Conservation (phyloP, 2,113 vertebrate species). For the Motacilla alba region DNA sequence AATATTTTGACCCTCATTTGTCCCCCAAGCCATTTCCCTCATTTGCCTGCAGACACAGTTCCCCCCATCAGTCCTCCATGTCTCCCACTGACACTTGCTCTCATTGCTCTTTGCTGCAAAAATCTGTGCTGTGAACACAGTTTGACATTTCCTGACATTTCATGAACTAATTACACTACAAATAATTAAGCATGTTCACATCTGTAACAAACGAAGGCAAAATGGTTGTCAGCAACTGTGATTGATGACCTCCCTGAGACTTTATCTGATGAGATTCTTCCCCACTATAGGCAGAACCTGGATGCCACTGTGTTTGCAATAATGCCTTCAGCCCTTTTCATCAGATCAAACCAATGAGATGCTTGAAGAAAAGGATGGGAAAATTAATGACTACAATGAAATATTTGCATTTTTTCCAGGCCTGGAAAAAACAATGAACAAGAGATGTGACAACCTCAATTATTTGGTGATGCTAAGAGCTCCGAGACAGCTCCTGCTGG, state of each 20-base stretch:
- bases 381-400: conserved; percentile 98
- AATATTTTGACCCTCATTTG: conserved; percentile 72
- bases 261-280: conserved; percentile 86
- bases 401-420: conserved; percentile 94
- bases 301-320: conserved; percentile 81
- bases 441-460: conserved; percentile 98
- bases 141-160: conserved; percentile 87
- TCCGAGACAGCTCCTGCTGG: conserved; percentile 89
- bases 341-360: conserved; percentile 87
- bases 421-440: conserved; percentile 86
- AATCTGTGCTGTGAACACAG: conserved; percentile 78
- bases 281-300: conserved; percentile 71
- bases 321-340: conserved; percentile 84
- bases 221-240: conserved; percentile 82
- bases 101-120: conserved; percentile 69
- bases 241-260: conserved; percentile 87
- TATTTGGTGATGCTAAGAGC: conserved; percentile 95
- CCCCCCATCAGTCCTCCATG: conserved; percentile 64
- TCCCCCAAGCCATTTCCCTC: conserved; percentile 58
- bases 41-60: conserved; percentile 64
- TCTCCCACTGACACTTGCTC: conserved; percentile 79
- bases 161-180: conserved; percentile 90
- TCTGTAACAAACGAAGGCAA: conserved; percentile 86
- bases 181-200: conserved; percentile 93
- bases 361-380: conserved; percentile 91